Evolutionary conservation across 2,888 invertebrate species (phyloP).

Genomic region (Gerosis bhagava): DNA sequence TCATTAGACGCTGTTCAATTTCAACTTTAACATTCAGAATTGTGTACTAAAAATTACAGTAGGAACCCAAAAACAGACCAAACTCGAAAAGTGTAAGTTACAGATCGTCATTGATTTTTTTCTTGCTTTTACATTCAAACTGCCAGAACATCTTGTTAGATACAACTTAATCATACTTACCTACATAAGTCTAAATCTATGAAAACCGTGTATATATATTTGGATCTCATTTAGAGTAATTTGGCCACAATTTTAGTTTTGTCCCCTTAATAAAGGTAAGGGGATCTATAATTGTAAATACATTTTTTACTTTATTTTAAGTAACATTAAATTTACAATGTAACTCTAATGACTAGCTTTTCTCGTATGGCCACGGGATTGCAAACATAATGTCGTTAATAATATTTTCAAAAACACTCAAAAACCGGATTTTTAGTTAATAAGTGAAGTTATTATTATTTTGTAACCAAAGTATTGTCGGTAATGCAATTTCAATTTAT

Average conservation of each 20-base stretch:
- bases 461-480: constrained; percentile 41
- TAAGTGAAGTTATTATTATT: constrained; percentile 28
- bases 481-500: constrained; percentile 15
- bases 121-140: constrained; percentile 7
- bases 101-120: constrained; percentile 4
- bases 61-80: constrained; percentile 30
- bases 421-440: constrained; percentile 11
- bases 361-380: constrained; percentile 75
- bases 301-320: constrained; percentile 52
- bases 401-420: constrained; percentile 38
- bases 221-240: constrained; percentile 78
- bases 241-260: constrained; percentile 81
- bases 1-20: no score
- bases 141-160: constrained; percentile 24
- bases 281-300: constrained; percentile 72
- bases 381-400: constrained; percentile 45
- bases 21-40: no score
- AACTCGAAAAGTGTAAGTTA: constrained; percentile 24
- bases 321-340: constrained; percentile 75
- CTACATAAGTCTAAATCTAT: constrained; percentile 62
- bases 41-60: constrained; percentile 6
- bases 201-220: constrained; percentile 78
- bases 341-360: constrained; percentile 80
- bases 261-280: constrained; percentile 69
- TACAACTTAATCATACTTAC: constrained; percentile 44